Percentiles rank a stretch among this genome's conserved stretches.
Evolutionary conservation across 2,888 invertebrate genomes (phyloP).

Genomic region (Thysanoteuthis rhombus): DNA sequence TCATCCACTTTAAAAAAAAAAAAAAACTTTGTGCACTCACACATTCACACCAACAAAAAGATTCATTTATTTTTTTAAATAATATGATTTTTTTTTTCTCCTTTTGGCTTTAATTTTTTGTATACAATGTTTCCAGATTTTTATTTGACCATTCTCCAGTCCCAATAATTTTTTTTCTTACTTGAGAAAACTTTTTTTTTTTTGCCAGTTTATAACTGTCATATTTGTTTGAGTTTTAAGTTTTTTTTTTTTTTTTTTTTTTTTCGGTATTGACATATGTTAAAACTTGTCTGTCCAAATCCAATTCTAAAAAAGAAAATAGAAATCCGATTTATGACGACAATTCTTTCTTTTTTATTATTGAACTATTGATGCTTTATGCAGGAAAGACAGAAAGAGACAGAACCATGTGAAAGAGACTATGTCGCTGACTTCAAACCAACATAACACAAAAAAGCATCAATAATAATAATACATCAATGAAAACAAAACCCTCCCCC

Average conservation of each 20-base stretch:
- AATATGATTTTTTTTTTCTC: not conserved
- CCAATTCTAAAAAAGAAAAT: not conserved
- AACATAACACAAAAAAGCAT: not conserved
- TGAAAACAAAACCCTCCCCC: not conserved
- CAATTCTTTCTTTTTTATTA: not conserved
- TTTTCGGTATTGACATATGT: not conserved
- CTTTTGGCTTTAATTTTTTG: not conserved
- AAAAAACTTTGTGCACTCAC: not conserved
- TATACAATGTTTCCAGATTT: too few species aligned
- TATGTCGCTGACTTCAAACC: not conserved
- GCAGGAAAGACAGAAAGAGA: not conserved
- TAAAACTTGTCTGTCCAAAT: not conserved
- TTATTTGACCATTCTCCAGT: not conserved
- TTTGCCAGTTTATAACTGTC: not conserved
- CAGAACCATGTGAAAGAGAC: not conserved
- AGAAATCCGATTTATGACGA: not conserved
- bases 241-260: not conserved
- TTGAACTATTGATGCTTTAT: not conserved
- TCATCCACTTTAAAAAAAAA: not conserved
- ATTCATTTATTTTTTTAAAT: constrained; percentile 26
- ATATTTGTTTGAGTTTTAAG: not conserved
- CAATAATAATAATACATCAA: not conserved
- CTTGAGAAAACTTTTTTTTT: not conserved
- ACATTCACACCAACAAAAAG: not conserved
- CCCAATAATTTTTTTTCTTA: not conserved